Evolutionary conservation across 2,888 invertebrate genomes (phyloP), one percentile per base, ranked within the genome.

Genomic region (Napeogenes sylphis): DNA sequence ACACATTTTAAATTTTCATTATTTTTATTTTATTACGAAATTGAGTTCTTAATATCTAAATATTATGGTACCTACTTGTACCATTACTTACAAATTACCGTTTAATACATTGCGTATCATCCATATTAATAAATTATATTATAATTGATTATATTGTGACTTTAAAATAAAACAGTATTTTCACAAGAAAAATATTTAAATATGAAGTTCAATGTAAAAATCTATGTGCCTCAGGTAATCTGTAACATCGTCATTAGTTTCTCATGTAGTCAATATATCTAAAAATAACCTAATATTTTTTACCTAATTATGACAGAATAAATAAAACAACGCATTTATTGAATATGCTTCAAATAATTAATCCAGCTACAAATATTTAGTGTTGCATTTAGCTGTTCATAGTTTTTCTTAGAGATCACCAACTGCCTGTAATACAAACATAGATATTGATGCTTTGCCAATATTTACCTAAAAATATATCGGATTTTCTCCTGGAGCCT

Each of bases 391-490:
- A 80, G 80, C 80, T 75, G 80, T 75, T 77, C 80, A 82, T 79
- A 79, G 77, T 83, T 80, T 84, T 83, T 82, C 81, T 84, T 80
- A 79, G 72, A 85, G 84, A 84, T 90, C 90, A 90, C 90, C 89
- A 90, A 85, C 89, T 86, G 89, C 90, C 90, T 90, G 90, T 82
- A 90, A 90, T 88, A 79, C 81, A 90, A 90, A 88, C 83, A 76
- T 66, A 73, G 69, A 71, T 72, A 67, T 73, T 76, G 73, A 71
- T 67, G 66, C 61, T 65, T 45, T 58, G 61, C 59, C 63, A 42
- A 60, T 61, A 45, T 42, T 58, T 58, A 51, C 51, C 30, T 21
- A 51, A 10, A 30, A 30, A 51, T 10, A 30, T 30, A 51, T 30
- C 51, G 8, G 30, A 8, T 10, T 35, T 35, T 35, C 35, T 35